These are phyloP conservation scores for Diorhabda sublineata DNA, from an alignment of 1,140 invertebrate species.

Conservation along the genomic window DNA sequence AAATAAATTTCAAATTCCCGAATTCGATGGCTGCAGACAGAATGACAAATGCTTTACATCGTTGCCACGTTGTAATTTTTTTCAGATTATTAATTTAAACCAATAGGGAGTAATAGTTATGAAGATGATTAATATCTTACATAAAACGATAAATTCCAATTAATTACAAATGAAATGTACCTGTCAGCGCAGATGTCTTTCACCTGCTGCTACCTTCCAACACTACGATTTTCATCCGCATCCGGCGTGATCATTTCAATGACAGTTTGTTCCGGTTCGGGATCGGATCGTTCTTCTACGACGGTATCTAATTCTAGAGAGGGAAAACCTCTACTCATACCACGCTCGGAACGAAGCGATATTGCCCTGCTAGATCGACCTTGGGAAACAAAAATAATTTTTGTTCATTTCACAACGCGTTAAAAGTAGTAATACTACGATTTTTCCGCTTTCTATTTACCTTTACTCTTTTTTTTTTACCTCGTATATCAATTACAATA, in stretches of 20 bases:
- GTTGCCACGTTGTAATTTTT: too few species aligned
- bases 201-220: slow-evolving; percentile 49
- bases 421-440: too few species aligned
- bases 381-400: slow-evolving; percentile 8
- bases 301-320: slow-evolving; percentile 75
- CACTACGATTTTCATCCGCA: slow-evolving; percentile 42
- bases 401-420: too few species aligned
- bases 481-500: too few species aligned
- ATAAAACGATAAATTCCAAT: background rate
- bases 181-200: slow-evolving; percentile 37
- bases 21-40: too few species aligned
- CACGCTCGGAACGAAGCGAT: slow-evolving; percentile 61
- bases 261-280: slow-evolving; percentile 53
- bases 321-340: slow-evolving; percentile 61
- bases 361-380: slow-evolving; percentile 53
- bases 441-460: too few species aligned
- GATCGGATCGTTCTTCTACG: slow-evolving; percentile 71
- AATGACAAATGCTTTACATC: too few species aligned
- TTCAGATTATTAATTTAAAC: too few species aligned
- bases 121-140: too few species aligned
- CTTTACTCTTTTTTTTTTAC: too few species aligned
- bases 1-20: too few species aligned
- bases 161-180: slow-evolving; percentile 16
- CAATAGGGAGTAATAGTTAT: too few species aligned
- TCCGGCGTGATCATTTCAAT: slow-evolving; percentile 56